Conservation (phyloP, 2,113 vertebrate species). For the Stictonetta naevosa region DNA sequence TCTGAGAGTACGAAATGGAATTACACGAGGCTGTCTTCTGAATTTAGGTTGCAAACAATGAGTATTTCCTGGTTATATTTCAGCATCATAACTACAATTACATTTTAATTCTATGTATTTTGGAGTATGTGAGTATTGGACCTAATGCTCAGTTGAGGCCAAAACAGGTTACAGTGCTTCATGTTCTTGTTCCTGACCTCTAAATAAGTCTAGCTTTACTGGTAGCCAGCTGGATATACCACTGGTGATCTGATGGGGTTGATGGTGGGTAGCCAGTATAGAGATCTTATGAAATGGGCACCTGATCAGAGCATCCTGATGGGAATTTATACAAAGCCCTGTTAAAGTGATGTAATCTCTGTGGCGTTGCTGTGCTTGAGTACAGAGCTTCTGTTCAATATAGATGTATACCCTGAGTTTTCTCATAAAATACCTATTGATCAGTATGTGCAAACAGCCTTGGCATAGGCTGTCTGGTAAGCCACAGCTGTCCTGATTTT, state of each 20-base stretch:
- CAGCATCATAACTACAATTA: neutral
- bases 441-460: neutral
- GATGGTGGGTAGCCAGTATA: neutral
- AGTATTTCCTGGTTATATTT: neutral
- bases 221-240: neutral
- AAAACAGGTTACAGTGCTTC: neutral
- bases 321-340: neutral
- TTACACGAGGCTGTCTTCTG: neutral
- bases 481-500: accelerated
- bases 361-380: neutral
- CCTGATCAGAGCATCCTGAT: neutral
- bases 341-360: accelerated
- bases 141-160: neutral
- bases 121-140: neutral
- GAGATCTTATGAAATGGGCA: neutral
- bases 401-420: neutral
- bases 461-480: neutral
- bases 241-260: neutral
- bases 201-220: neutral
- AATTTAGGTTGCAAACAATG: neutral
- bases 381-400: neutral
- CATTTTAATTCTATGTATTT: neutral
- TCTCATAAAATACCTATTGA: neutral
- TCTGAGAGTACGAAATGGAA: neutral
- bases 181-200: neutral